Evolutionary conservation across 2,797 vertebrate species (phyloP).

Genomic region (Macropus fuliginosus): DNA sequence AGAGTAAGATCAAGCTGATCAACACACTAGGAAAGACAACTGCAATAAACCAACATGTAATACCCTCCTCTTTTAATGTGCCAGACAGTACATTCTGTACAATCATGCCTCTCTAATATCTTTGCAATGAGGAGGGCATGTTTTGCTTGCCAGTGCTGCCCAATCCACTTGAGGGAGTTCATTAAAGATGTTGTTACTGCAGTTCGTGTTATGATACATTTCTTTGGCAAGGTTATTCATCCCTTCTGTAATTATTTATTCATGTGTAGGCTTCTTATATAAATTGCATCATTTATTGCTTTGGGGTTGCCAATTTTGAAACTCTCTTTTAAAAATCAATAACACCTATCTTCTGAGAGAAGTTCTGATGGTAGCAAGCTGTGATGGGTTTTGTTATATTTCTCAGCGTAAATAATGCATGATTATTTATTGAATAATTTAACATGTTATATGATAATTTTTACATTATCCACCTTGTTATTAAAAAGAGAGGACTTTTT

Average conservation of each 20-base stretch:
- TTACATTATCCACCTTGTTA: conserved; percentile 76
- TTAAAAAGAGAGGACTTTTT: conserved; percentile 67
- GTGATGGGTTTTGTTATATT: conserved; percentile 83
- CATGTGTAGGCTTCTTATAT: conserved; percentile 75
- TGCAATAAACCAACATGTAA: background rate
- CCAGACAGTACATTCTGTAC: background rate
- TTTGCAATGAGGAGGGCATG: conserved; percentile 17
- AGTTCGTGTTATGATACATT: conserved; percentile 53
- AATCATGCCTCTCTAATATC: background rate
- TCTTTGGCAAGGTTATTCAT: conserved; percentile 75
- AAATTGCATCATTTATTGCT: conserved; percentile 77
- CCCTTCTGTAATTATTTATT: conserved; percentile 83
- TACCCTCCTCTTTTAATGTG: background rate
- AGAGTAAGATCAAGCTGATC: background rate
- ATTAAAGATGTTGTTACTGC: conserved; percentile 53
- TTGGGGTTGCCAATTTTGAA: conserved; percentile 78
- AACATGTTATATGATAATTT: conserved; percentile 81
- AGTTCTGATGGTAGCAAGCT: conserved; percentile 73
- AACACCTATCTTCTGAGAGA: conserved; percentile 83
- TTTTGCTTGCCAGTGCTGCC: conserved; percentile 6
- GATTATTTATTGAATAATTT: conserved; percentile 86
- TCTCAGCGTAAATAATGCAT: conserved; percentile 85
- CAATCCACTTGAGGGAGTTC: conserved; percentile 30
- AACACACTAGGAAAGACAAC: background rate
- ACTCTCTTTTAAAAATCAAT: conserved; percentile 83